Conservation (phyloP, 2,113 vertebrate genomes). For the Phyllostomus discolor region DNA sequence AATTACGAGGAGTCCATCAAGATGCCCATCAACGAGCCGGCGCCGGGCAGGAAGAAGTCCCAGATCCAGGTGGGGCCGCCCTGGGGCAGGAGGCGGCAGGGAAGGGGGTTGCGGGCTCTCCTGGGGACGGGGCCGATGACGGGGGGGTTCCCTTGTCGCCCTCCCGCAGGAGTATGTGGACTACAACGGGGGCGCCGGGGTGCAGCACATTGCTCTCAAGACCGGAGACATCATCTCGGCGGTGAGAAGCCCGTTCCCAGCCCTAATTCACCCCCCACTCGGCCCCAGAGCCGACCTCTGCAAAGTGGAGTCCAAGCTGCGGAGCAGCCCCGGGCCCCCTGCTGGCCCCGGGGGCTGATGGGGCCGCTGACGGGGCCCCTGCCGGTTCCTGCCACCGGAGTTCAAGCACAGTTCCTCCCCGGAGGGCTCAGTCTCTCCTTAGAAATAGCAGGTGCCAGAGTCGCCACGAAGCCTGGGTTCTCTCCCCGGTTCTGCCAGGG, state of each 20-base stretch:
- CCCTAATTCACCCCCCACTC: neutral
- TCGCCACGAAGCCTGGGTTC: neutral
- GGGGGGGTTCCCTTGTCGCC: neutral
- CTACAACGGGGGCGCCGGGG: conserved; percentile 93
- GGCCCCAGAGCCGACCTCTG: neutral
- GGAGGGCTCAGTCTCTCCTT: neutral
- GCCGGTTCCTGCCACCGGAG: neutral
- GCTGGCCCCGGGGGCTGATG: neutral
- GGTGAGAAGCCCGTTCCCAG: conserved; percentile 69
- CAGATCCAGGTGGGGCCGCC: conserved; percentile 89
- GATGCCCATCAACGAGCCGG: conserved; percentile 98
- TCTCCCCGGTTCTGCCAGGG: neutral
- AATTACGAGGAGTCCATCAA: conserved; percentile 96
- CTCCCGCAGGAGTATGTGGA: conserved; percentile 90
- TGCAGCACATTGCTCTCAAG: conserved; percentile 96
- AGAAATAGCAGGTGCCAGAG: neutral
- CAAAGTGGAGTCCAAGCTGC: neutral
- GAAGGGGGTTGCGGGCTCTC: neutral
- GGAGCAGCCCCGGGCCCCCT: neutral
- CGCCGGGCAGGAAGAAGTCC: conserved; percentile 90
- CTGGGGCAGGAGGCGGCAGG: fast-evolving
- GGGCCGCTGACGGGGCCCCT: neutral
- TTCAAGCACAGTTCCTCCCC: too few species aligned
- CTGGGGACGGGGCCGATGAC: fast-evolving
- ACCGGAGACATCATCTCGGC: conserved; percentile 91